These are phyloP conservation scores for Desoria tigrina DNA, from an alignment of 2,888 invertebrate species.

Conservation along the genomic window DNA sequence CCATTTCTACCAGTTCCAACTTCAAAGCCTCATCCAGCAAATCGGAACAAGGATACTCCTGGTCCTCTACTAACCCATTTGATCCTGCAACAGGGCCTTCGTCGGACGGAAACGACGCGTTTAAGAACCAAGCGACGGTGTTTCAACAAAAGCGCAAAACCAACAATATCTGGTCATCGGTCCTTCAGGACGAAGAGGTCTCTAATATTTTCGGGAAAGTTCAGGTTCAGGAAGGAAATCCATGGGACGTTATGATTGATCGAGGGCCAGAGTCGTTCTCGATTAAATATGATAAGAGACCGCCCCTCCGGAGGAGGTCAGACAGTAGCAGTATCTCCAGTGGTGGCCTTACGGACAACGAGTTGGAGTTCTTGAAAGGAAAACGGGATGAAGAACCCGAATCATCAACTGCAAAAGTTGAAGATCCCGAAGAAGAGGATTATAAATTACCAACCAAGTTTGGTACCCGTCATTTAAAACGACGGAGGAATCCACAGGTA, in stretches of 20 bases:
- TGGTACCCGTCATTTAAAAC: neutral
- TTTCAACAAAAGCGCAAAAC: slow-evolving; percentile 38
- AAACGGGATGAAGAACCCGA: neutral
- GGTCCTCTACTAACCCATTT: neutral
- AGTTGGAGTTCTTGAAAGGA: slow-evolving; percentile 23
- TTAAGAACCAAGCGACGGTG: slow-evolving; percentile 16
- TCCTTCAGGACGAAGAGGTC: slow-evolving; percentile 39
- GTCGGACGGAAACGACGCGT: slow-evolving; percentile 6
- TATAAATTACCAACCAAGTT: neutral
- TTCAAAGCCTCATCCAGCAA: neutral
- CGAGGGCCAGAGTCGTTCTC: slow-evolving; percentile 41
- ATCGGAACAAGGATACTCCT: neutral
- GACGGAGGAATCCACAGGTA: neutral
- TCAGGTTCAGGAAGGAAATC: slow-evolving; percentile 11
- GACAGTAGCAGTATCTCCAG: slow-evolving; percentile 45
- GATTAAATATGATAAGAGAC: slow-evolving; percentile 23
- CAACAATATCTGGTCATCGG: slow-evolving; percentile 34
- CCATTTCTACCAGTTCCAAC: neutral
- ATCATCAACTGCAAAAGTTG: slow-evolving; percentile 1
- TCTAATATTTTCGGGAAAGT: slow-evolving; percentile 29
- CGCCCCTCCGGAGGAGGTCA: slow-evolving; percentile 16
- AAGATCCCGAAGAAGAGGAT: neutral
- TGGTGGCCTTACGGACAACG: slow-evolving; percentile 40
- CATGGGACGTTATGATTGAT: slow-evolving; percentile 21
- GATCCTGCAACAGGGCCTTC: neutral